Evolutionary conservation across 2,888 invertebrate genomes (phyloP).

Genomic region (Tiliacea citrago): DNA sequence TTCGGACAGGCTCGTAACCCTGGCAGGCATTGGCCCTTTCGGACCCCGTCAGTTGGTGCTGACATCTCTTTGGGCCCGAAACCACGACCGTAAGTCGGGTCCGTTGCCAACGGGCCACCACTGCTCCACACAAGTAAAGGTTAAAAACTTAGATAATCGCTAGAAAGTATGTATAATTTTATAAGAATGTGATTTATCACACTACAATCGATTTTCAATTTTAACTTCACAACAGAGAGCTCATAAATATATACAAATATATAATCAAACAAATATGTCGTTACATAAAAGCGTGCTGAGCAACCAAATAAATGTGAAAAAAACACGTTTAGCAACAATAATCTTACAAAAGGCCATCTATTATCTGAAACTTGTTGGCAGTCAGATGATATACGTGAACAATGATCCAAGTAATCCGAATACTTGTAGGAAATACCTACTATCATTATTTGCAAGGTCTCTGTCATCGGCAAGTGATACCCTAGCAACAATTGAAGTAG

Average conservation of each 20-base stretch:
- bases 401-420: constrained; percentile 50
- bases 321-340: constrained; percentile 44
- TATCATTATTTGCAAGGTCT: constrained; percentile 33
- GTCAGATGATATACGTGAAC: constrained; percentile 44
- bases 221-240: neutral
- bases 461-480: constrained; percentile 42
- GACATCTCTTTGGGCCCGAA: too few species aligned
- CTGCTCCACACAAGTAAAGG: constrained; percentile 5
- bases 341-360: constrained; percentile 22
- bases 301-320: constrained; percentile 7
- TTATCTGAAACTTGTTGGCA: constrained; percentile 42
- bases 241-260: neutral
- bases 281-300: constrained; percentile 12
- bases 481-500: constrained; percentile 44
- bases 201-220: neutral
- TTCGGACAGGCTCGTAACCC: too few species aligned
- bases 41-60: too few species aligned
- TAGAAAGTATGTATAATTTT: constrained; percentile 21
- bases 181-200: neutral
- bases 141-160: neutral
- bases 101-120: too few species aligned
- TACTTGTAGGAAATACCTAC: constrained; percentile 45
- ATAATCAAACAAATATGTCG: neutral
- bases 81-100: too few species aligned
- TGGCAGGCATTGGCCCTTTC: too few species aligned